phyloP scores from a whole-genome alignment of 2,113 vertebrate species.

The Crotalus viridis region DNA sequence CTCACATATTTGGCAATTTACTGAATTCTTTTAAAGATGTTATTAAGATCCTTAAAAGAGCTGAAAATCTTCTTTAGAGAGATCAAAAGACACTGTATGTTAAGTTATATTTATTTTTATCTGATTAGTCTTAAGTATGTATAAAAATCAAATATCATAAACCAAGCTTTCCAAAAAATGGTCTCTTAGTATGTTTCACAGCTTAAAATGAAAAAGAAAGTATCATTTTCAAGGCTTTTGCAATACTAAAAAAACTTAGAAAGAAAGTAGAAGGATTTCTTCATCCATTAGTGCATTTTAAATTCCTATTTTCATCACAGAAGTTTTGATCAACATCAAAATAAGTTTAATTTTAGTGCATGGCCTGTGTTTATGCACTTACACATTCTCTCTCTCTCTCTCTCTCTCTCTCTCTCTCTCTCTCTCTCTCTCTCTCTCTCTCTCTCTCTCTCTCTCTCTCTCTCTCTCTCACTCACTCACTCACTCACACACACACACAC shows the following conservation, averaged over 20 bases:
- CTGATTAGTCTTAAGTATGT: background rate
- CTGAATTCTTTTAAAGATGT: constrained; percentile 12
- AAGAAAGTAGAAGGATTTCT: background rate
- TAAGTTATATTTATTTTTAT: background rate
- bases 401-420: too few relatives aligned
- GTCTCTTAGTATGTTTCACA: background rate
- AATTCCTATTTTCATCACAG: background rate
- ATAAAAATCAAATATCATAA: background rate
- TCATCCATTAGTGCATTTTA: background rate
- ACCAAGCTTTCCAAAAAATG: background rate
- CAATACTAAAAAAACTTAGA: background rate
- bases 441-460: too few relatives aligned
- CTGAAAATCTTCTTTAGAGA: constrained; percentile 5
- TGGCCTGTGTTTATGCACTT: fast-evolving
- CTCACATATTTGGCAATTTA: background rate
- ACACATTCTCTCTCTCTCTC: background rate
- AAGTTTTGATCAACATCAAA: background rate
- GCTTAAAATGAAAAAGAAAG: background rate
- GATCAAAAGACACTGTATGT: background rate
- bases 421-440: too few relatives aligned
- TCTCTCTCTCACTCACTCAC: too few relatives aligned
- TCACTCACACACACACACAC: background rate
- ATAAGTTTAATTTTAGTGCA: background rate
- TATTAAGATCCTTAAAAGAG: background rate
- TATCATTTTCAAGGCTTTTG: background rate